These are phyloP conservation scores for Dicaeum eximium DNA, from an alignment of 2,113 vertebrate genomes.

Conservation along the genomic window DNA sequence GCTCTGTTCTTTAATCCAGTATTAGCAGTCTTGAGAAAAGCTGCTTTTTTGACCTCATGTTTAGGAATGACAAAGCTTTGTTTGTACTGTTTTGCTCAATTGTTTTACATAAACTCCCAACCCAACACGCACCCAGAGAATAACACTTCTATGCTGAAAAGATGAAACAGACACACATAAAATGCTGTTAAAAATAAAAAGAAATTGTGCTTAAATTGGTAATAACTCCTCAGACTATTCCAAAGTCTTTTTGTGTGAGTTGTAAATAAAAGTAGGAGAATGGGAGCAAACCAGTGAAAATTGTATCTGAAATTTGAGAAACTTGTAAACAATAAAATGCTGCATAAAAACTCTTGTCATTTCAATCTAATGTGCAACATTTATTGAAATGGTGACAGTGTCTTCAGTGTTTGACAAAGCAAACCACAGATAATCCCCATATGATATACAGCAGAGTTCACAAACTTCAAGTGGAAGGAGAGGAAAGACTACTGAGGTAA, in stretches of 20 bases:
- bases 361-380: not conserved
- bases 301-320: not conserved
- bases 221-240: not conserved
- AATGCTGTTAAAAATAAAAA: not conserved
- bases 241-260: not conserved
- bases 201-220: not conserved
- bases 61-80: slow-evolving; percentile 23
- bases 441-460: not conserved
- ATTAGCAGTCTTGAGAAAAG: slow-evolving; percentile 44
- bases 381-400: not conserved
- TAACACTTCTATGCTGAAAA: not conserved
- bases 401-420: not conserved
- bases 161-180: not conserved
- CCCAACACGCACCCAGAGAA: not conserved
- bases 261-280: not conserved
- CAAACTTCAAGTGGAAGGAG: not conserved
- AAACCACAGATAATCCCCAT: not conserved
- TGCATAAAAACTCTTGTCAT: not conserved
- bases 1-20: slow-evolving; percentile 7
- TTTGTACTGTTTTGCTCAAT: not conserved
- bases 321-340: not conserved
- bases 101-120: slow-evolving; percentile 5
- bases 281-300: not conserved
- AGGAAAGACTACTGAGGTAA: not conserved
- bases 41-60: slow-evolving; percentile 31